Evolutionary conservation across 2,888 invertebrate genomes (phyloP).

Genomic region (Argynnis bischoffii): DNA sequence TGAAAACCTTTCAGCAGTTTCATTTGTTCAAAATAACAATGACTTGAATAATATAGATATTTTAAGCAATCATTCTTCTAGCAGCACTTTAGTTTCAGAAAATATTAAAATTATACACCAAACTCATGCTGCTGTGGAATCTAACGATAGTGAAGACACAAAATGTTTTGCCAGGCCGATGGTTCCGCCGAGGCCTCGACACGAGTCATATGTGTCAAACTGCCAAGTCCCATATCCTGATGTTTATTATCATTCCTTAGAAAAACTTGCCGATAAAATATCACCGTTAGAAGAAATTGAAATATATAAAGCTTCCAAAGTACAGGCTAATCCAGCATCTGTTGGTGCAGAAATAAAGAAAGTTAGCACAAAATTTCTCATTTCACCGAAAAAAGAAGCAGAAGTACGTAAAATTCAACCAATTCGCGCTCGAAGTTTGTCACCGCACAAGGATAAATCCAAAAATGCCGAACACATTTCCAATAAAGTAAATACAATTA

Average conservation of each 20-base stretch:
- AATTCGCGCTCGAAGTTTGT: constrained; percentile 70
- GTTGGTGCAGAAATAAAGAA: constrained; percentile 77
- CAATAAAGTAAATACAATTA: constrained; percentile 32
- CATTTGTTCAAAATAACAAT: constrained; percentile 46
- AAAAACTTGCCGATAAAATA: constrained; percentile 63
- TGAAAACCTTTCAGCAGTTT: constrained; percentile 63
- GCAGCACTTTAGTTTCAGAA: constrained; percentile 71
- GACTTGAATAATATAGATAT: constrained; percentile 50
- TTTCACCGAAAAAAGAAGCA: constrained; percentile 77
- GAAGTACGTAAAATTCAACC: constrained; percentile 73
- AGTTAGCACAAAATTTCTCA: constrained; percentile 72
- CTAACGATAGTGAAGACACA: constrained; percentile 45
- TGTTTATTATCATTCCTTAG: constrained; percentile 74
- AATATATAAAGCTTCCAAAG: constrained; percentile 63
- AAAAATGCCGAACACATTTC: constrained; percentile 22
- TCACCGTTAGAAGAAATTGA: constrained; percentile 61
- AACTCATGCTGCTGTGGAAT: constrained; percentile 30
- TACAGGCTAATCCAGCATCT: constrained; percentile 59
- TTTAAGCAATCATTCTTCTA: constrained; percentile 65
- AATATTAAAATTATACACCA: constrained; percentile 49
- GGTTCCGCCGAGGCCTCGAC: constrained; percentile 55
- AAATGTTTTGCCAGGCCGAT: constrained; percentile 54
- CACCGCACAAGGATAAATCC: constrained; percentile 57
- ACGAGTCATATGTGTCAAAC: constrained; percentile 48
- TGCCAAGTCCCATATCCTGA: constrained; percentile 54